phyloP scores from a whole-genome alignment of 2,888 invertebrate species.

The Chironomus riparius region DNA sequence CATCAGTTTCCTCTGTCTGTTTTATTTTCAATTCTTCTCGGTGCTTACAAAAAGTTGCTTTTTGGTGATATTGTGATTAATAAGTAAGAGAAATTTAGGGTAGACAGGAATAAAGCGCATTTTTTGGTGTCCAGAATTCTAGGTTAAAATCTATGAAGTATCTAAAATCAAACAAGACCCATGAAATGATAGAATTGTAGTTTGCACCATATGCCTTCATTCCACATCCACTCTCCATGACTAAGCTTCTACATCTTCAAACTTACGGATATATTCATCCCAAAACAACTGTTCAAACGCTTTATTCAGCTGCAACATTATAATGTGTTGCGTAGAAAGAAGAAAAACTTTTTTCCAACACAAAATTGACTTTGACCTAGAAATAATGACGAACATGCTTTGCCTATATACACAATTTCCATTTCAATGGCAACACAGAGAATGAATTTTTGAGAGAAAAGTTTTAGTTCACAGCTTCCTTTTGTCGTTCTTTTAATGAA shows the following conservation, averaged over 20 bases:
- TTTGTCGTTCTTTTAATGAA: not conserved
- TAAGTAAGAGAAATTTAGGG: too few relatives aligned
- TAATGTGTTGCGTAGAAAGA: too few relatives aligned
- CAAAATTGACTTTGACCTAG: not conserved
- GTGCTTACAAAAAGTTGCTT: not conserved
- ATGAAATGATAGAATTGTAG: too few relatives aligned
- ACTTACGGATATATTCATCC: too few relatives aligned
- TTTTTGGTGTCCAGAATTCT: not conserved
- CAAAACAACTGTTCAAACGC: too few relatives aligned
- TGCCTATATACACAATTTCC: not conserved
- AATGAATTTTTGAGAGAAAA: not conserved
- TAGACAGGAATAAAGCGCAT: not conserved
- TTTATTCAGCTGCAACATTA: too few relatives aligned
- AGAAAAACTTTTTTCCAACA: too few relatives aligned
- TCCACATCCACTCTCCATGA: too few relatives aligned
- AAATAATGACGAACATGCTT: not conserved
- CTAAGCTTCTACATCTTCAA: too few relatives aligned
- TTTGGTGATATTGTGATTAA: not conserved
- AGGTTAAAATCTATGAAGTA: too few relatives aligned
- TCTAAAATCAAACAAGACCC: too few relatives aligned
- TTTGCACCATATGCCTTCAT: too few relatives aligned
- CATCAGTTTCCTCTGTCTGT: not conserved
- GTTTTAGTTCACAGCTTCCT: not conserved
- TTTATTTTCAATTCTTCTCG: not conserved
- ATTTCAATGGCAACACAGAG: not conserved